A percentile compares a stretch with the other conserved stretches of the same genome.
Conservation (phyloP, 2,888 invertebrate genomes). For the Eulithis testata region DNA sequence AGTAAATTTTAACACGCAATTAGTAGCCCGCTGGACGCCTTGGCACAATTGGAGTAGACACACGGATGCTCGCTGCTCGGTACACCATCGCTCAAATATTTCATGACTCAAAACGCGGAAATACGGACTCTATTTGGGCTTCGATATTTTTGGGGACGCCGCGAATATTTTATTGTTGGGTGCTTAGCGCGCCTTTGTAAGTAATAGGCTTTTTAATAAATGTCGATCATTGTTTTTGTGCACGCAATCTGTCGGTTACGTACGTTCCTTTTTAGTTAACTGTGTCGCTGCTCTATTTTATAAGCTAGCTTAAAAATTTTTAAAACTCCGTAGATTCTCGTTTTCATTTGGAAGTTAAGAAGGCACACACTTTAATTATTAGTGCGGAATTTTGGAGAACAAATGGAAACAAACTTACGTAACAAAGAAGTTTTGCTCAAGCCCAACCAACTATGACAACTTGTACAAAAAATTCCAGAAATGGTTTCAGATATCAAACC, state of each 20-base stretch:
- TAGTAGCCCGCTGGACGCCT: constrained; percentile 74
- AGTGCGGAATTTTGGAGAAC: too few relatives aligned
- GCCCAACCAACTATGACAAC: too few relatives aligned
- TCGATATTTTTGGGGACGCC: constrained; percentile 51
- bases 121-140: constrained; percentile 41
- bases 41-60: constrained; percentile 73
- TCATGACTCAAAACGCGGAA: constrained; percentile 44
- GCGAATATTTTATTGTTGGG: constrained; percentile 61
- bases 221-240: constrained; percentile 70
- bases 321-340: too few relatives aligned
- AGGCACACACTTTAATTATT: too few relatives aligned
- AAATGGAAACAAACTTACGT: too few relatives aligned
- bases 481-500: constrained; percentile 24
- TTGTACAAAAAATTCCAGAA: not conserved
- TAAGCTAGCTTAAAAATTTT: not conserved
- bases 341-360: too few relatives aligned
- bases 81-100: constrained; percentile 42
- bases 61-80: constrained; percentile 61
- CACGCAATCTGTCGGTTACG: constrained; percentile 68
- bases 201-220: constrained; percentile 63
- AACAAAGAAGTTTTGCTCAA: too few relatives aligned
- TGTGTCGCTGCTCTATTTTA: constrained; percentile 55
- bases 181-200: constrained; percentile 64
- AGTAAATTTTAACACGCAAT: constrained; percentile 83
- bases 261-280: constrained; percentile 50